Conservation (phyloP, 1,140 invertebrate species). For the Drosophila athabasca region DNA sequence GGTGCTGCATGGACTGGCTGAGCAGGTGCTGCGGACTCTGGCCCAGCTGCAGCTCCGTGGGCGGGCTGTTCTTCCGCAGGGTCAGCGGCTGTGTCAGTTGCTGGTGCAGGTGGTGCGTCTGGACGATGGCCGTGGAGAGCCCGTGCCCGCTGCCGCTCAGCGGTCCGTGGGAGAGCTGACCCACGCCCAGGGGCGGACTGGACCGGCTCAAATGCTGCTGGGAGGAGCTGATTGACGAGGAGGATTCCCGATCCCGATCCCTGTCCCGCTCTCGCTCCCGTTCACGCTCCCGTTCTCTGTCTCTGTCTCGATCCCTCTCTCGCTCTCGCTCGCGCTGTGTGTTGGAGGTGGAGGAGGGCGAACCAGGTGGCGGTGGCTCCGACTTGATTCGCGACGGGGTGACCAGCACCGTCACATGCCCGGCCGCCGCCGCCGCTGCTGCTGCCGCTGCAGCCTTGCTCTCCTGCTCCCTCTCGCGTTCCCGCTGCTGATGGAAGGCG, state of each 20-base stretch:
- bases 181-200: constrained; percentile 47
- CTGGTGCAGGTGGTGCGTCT: constrained; percentile 79
- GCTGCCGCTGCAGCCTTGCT: constrained; percentile 41
- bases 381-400: constrained; percentile 82
- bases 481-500: constrained; percentile 69
- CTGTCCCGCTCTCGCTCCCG: constrained; percentile 32
- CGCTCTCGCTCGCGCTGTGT: constrained; percentile 47
- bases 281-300: constrained; percentile 29
- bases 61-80: constrained; percentile 75
- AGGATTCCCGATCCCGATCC: constrained; percentile 56
- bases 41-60: constrained; percentile 73
- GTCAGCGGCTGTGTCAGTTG: constrained; percentile 79
- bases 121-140: constrained; percentile 67
- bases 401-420: constrained; percentile 81
- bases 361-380: constrained; percentile 79
- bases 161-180: constrained; percentile 24
- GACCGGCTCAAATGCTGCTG: constrained; percentile 63
- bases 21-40: constrained; percentile 69
- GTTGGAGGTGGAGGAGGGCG: constrained; percentile 63
- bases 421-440: constrained; percentile 83
- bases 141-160: constrained; percentile 41
- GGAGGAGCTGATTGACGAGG: constrained; percentile 65
- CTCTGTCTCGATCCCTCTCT: constrained; percentile 30
- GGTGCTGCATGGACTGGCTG: constrained; percentile 81
- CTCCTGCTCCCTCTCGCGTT: constrained; percentile 64